Percentiles rank a stretch among this genome's conserved stretches.
These are phyloP conservation scores for Adelges cooleyi DNA, from an alignment of 1,140 invertebrate genomes.

Conservation along the genomic window DNA sequence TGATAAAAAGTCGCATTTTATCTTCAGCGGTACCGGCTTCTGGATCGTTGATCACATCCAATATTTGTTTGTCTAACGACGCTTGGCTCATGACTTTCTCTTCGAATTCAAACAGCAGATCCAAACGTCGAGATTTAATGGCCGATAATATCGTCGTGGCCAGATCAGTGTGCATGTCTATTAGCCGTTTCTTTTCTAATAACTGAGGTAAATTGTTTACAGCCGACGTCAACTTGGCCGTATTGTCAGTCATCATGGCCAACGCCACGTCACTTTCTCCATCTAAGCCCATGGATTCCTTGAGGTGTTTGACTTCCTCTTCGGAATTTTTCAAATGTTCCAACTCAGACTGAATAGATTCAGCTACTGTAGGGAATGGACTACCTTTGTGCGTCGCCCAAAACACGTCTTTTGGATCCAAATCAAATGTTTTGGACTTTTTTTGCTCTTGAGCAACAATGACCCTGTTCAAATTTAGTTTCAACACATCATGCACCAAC, in stretches of 20 bases:
- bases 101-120: conserved; percentile 94
- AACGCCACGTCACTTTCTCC: conserved; percentile 61
- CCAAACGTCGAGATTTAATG: conserved; percentile 79
- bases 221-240: conserved; percentile 83
- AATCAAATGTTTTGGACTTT: conserved; percentile 81
- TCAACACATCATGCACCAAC: conserved; percentile 85
- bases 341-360: conserved; percentile 94
- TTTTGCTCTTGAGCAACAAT: conserved; percentile 38
- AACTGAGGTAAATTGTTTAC: conserved; percentile 92
- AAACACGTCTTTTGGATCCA: conserved; percentile 78
- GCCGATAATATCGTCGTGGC: conserved; percentile 84
- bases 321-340: conserved; percentile 88
- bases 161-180: conserved; percentile 97
- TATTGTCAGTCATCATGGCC: conserved; percentile 84
- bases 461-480: conserved; percentile 74
- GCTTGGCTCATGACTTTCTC: conserved; percentile 89
- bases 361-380: conserved; percentile 93
- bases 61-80: conserved; percentile 59
- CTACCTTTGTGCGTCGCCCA: conserved; percentile 90
- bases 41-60: conserved; percentile 73
- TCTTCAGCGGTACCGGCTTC: conserved; percentile 80
- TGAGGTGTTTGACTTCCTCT: conserved; percentile 91
- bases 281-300: conserved; percentile 80
- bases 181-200: conserved; percentile 90
- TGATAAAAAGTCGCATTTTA: conserved; percentile 89